These are phyloP conservation scores for Alentia gelatinosa DNA, from an alignment of 2,888 invertebrate species.

Conservation along the genomic window DNA sequence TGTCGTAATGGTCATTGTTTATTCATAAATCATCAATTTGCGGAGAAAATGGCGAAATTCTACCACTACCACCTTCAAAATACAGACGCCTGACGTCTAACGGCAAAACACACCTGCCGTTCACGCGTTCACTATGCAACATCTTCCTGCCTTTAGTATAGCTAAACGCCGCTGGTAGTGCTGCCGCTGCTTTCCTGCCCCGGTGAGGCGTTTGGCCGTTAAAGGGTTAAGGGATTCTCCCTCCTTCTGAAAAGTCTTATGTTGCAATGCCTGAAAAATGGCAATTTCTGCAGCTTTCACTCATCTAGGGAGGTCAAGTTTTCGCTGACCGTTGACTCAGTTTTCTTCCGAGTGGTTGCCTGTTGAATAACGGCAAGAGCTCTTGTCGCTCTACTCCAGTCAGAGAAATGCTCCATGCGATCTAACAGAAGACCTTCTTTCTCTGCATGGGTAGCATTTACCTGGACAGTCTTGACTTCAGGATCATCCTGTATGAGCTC, in stretches of 20 bases:
- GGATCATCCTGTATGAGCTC: conserved; percentile 39
- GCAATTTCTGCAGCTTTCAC: neutral
- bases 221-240: conserved; percentile 40
- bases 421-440: neutral
- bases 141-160: no score
- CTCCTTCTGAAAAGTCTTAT: conserved; percentile 39
- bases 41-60: no score
- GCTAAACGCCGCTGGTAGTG: conserved; percentile 73
- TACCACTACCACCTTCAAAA: no score
- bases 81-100: no score
- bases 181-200: conserved; percentile 66
- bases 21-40: no score
- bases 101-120: no score
- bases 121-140: no score
- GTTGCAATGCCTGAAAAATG: conserved; percentile 23
- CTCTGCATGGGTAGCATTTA: neutral
- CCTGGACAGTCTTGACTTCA: neutral
- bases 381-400: conserved; percentile 37
- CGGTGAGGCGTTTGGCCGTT: conserved; percentile 60
- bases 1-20: no score
- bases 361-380: neutral
- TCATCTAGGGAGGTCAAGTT: neutral
- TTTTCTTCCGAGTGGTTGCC: neutral
- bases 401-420: conserved; percentile 41
- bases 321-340: neutral